Conservation (phyloP, 2,113 vertebrate species). For the Rhea americana region DNA sequence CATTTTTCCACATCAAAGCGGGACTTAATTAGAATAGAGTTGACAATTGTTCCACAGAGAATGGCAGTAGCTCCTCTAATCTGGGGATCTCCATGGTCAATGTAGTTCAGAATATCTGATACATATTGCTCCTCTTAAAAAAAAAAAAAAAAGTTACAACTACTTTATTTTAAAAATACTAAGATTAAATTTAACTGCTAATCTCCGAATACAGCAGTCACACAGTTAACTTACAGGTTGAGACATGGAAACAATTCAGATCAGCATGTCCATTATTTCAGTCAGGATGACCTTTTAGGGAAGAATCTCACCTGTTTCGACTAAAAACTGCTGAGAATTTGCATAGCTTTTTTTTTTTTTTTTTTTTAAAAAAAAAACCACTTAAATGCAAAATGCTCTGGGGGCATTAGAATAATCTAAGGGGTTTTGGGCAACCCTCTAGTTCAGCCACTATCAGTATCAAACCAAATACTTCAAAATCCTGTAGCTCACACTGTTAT, state of each 20-base stretch:
- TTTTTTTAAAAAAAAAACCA: too few species aligned
- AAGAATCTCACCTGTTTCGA: neutral
- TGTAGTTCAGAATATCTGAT: conserved; percentile 88
- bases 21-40: conserved; percentile 87
- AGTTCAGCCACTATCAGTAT: neutral
- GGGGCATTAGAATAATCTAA: neutral
- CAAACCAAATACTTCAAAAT: neutral
- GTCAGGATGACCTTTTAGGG: neutral
- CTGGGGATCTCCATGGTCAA: conserved; percentile 93
- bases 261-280: neutral
- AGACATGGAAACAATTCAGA: neutral
- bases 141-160: conserved; percentile 58
- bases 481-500: neutral
- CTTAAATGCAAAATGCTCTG: neutral
- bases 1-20: conserved; percentile 88
- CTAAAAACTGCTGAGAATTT: neutral
- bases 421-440: neutral
- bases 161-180: conserved; percentile 68
- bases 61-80: conserved; percentile 93
- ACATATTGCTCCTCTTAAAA: conserved; percentile 91
- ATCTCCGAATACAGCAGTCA: neutral
- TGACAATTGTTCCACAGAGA: conserved; percentile 89
- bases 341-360: neutral
- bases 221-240: neutral
- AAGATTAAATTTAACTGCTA: neutral